Conservation (phyloP, 2,113 vertebrate species). For the Erythrolamprus reginae region DNA sequence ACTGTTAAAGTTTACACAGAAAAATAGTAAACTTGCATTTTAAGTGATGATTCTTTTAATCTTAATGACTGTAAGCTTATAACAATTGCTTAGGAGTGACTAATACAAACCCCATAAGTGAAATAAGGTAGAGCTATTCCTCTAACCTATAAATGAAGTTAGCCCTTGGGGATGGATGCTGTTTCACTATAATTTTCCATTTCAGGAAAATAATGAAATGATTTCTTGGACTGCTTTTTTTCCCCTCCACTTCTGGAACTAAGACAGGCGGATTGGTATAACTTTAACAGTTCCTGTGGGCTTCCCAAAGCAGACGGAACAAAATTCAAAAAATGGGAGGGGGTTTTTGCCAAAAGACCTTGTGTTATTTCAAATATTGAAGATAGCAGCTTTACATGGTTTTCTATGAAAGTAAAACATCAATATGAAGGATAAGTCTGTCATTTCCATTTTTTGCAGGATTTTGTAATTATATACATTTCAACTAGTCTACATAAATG, state of each 20-base stretch:
- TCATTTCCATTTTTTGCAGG: neutral
- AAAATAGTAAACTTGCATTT: constrained; percentile 21
- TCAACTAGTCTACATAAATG: neutral
- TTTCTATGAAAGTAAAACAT: neutral
- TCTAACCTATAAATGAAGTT: constrained; percentile 52
- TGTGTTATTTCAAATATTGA: neutral
- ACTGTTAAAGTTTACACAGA: neutral
- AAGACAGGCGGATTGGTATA: constrained; percentile 9
- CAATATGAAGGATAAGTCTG: neutral
- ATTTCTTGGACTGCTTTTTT: constrained; percentile 43
- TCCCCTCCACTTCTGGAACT: constrained; percentile 34
- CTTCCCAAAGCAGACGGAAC: neutral
- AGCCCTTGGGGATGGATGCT: constrained; percentile 50
- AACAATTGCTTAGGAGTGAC: constrained; percentile 10
- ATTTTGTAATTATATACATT: neutral
- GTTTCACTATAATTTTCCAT: constrained; percentile 55
- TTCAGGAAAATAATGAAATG: constrained; percentile 60
- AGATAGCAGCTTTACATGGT: neutral
- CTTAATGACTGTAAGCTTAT: constrained; percentile 23
- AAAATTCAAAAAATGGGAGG: neutral
- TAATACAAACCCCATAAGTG: constrained; percentile 28
- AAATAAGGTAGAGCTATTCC: constrained; percentile 41
- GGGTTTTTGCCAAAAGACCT: neutral
- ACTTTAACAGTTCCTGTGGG: neutral
- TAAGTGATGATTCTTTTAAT: constrained; percentile 31